Base-by-base conservation (phyloP, 1,140 invertebrate species). In the Ceratina australensis region DNA sequence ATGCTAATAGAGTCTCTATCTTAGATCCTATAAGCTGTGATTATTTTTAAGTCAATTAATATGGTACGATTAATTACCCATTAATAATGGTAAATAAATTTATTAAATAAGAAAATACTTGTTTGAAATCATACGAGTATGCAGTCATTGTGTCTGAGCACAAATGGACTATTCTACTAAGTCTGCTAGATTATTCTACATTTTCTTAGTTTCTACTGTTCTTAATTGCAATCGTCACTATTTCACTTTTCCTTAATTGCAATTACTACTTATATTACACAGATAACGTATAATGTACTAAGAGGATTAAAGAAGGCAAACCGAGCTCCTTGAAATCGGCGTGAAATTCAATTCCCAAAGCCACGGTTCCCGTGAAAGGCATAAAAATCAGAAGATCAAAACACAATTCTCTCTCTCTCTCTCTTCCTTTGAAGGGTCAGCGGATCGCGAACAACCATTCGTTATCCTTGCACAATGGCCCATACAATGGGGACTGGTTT, bases 401-500 rank as follows among this genome's bases (percentile, higher is more conserved):
- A 88, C 85, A 88, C 77, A 85, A 42, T 42, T 42, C 83, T 56
- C 81, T 72, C 66, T 42, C 33, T 42, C 66, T 42, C 33, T 42
- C 28, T 5, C 33, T 42, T 7, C 5, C 33, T 42, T 10, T 42
- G 5, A 10, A 42, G 33, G 33, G 33, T 42, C 33, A 42, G 33
- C 33, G 33, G 67, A 81, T 85, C 79, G 78, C 81, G 64, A 80
- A 81, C 79, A 85, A 85, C 86, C 87, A 88, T 90, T 88, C 87
- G 88, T 90, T 88, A 89, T 89, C 76, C 85, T 69, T 75, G 66
- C 76, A 89, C 88, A 89, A 89, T 89, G 72, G 83, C 13, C 20
- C 63, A 63, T 71, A 89, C 86, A 89, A 89, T 89, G 77, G 84
- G 69, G 80, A 87, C 80, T 83, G 87, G 83, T 87, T 88, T 83